Base-by-base conservation (phyloP, 2,113 vertebrate species). In the Crotophaga sulcirostris region DNA sequence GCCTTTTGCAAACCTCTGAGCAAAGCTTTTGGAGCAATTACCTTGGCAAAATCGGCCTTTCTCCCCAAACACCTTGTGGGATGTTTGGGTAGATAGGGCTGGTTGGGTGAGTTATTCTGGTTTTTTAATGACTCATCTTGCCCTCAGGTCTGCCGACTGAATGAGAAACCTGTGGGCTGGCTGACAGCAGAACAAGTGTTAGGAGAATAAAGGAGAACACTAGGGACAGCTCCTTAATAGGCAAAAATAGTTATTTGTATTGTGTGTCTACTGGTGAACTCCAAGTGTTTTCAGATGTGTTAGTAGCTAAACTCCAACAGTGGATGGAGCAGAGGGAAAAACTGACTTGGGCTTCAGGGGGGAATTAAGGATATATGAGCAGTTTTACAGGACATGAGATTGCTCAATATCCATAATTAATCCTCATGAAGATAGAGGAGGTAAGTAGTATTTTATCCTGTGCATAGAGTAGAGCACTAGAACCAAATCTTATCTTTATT, bases 111-210 rank as follows among this genome's bases (percentile, higher is more conserved):
- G 95, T 89, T 91, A 51, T 63, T 94, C 87, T 77, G 56, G 92
- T 96, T 96, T 95, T 55, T 15, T 16, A 11, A 45, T 96, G 85
- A 94, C 42, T 93, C 87, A 80, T 73, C 47, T n/a, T 64, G 77
- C 44, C 87, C 72, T 9, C 10, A 34, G 49, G 47, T 58, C 45
- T 60, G 16, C 51, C 2, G 5, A 14, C 66, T 83, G 54, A 95
- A 83, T 47, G 52, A 91, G 80, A 58, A 94, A 73, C 56, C 62
- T 79, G n/a, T 40, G 16, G 29, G n/a, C 75, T 73, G 20, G 6
- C 75, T 94, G 89, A 72, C 80, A 68, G 49, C 34, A 26, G 40
- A 81, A 44, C 21, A 72, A 64, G 52, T 31, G 62, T 66, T 38
- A 44, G 29, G 45, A 89, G 45, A 72, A 91, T 34, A 93, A 96